Conservation (phyloP, 2,797 vertebrate species). For the Epinephelus malabaricus region DNA sequence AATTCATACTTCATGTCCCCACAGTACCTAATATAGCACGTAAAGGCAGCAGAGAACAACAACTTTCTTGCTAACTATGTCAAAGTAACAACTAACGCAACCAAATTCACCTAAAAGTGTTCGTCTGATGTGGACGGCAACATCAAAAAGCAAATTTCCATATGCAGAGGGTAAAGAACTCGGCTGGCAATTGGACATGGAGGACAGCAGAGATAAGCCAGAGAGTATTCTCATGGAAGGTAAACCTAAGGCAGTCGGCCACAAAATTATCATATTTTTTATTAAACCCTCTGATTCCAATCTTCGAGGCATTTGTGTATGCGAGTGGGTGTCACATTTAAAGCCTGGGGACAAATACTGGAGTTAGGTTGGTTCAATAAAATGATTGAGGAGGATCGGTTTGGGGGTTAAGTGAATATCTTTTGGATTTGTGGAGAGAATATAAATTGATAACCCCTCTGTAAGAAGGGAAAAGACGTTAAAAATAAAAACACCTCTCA, state of each 20-base stretch:
- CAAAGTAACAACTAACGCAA: slow-evolving; percentile 7
- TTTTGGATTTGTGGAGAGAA: slow-evolving; percentile 2
- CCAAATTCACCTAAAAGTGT: not conserved
- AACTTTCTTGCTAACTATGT: not conserved
- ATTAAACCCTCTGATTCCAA: slow-evolving; percentile 63
- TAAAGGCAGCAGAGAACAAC: not conserved
- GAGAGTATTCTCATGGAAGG: slow-evolving; percentile 22
- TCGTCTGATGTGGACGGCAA: slow-evolving; percentile 5
- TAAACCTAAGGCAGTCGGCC: slow-evolving; percentile 40
- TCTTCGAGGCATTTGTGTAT: slow-evolving; percentile 33
- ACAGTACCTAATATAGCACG: not conserved
- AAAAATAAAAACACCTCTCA: not conserved
- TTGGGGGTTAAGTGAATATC: not conserved
- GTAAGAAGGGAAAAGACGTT: not conserved
- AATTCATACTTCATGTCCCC: not conserved
- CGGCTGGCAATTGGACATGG: slow-evolving; percentile 32
- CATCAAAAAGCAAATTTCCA: slow-evolving; percentile 52
- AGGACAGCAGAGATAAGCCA: slow-evolving; percentile 30
- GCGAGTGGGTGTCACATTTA: slow-evolving; percentile 24
- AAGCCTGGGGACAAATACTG: slow-evolving; percentile 47
- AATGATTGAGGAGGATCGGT: not conserved
- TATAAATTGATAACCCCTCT: slow-evolving; percentile 8
- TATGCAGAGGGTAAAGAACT: slow-evolving; percentile 5
- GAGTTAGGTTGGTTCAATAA: slow-evolving; percentile 34
- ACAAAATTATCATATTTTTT: slow-evolving; percentile 70